These are phyloP conservation scores for Nycticryphes semicollaris DNA, from an alignment of 2,113 vertebrate species.

Conservation along the genomic window DNA sequence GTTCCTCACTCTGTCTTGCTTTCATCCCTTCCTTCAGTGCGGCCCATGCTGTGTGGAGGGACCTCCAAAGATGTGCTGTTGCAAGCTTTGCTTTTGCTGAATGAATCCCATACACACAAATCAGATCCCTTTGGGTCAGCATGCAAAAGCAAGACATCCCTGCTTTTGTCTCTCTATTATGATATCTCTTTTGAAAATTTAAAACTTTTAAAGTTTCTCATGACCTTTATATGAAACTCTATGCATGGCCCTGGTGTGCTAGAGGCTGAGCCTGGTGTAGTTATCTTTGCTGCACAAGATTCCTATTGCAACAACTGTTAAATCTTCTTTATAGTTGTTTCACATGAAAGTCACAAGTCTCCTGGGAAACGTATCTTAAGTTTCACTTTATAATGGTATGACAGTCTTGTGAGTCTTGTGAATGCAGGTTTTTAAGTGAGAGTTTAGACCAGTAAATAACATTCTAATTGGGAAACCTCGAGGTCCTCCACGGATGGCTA, in stretches of 20 bases:
- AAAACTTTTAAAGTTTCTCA: not conserved
- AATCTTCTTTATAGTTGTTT: not conserved
- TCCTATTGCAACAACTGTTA: not conserved
- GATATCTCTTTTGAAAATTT: not conserved
- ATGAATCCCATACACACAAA: not conserved
- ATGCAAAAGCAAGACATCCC: not conserved
- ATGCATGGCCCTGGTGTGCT: not conserved
- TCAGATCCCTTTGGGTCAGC: not conserved
- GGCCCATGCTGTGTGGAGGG: not conserved
- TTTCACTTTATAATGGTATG: not conserved
- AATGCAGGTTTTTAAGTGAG: not conserved
- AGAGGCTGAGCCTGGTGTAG: not conserved
- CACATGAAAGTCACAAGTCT: constrained; percentile 37
- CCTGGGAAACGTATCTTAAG: not conserved
- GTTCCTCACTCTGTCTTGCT: not conserved
- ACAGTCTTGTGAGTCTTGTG: constrained; percentile 33
- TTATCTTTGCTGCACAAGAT: not conserved
- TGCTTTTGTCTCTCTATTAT: not conserved
- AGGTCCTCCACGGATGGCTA: not conserved
- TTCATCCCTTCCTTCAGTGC: not conserved
- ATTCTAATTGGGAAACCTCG: not conserved
- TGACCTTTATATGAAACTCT: constrained; percentile 36
- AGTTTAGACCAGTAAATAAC: not conserved
- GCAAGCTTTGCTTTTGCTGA: not conserved
- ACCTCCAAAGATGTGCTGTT: rapidly evolving